Percentiles rank a stretch among this genome's conserved stretches.
Conservation (phyloP, 30 jellyfish, hydroid and myxozoan genomes). For the Phacellophora camtschatica region DNA sequence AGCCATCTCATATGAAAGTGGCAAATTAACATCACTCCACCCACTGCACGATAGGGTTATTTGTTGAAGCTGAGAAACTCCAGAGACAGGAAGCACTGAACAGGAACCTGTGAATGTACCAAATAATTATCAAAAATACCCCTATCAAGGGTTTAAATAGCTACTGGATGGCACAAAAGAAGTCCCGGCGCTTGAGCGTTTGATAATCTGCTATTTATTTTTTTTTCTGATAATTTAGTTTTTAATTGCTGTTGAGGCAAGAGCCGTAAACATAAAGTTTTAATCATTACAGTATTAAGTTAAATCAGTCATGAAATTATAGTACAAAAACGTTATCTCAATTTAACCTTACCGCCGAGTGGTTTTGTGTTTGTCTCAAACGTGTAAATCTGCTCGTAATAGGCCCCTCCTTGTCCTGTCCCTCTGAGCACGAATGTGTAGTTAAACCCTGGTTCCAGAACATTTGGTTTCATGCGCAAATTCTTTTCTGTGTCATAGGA, state of each 20-base stretch:
- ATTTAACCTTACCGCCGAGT: conserved; percentile 1
- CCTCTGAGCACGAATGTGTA: conserved; percentile 24
- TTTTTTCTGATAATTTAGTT: no score
- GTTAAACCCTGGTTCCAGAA: neutral
- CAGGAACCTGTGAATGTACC: conserved; percentile 18
- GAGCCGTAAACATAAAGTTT: no score
- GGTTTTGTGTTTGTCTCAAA: conserved; percentile 35
- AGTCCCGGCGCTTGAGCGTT: no score
- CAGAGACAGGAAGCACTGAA: conserved; percentile 3
- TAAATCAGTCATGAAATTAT: neutral
- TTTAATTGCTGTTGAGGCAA: no score
- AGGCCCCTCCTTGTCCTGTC: conserved; percentile 37
- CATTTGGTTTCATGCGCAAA: conserved; percentile 31
- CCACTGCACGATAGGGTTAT: neutral
- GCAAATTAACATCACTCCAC: conserved; percentile 30
- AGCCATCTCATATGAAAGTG: conserved; percentile 47
- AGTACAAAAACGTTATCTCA: no score
- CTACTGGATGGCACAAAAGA: no score
- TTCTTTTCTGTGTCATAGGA: conserved; percentile 23
- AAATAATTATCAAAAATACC: neutral
- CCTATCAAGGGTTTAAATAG: no score
- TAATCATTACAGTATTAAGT: neutral
- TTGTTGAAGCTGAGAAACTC: neutral
- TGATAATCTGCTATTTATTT: no score
- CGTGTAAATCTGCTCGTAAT: neutral